Conservation (phyloP, 2,888 invertebrate species). For the Eristalinus aeneus region DNA sequence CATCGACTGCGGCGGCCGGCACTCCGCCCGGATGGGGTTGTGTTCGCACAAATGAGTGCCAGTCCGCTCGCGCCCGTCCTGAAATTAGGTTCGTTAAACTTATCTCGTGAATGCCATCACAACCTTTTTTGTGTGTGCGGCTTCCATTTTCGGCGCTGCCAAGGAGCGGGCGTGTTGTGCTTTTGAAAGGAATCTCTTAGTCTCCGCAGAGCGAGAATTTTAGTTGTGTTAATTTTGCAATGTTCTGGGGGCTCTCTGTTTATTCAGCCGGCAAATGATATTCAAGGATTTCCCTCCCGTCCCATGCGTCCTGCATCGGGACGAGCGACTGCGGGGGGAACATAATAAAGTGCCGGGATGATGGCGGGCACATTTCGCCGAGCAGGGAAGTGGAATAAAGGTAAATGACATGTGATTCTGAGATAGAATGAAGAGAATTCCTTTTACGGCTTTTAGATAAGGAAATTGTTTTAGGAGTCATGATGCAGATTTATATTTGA, state of each 20-base stretch:
- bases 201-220: constrained; percentile 23
- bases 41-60: constrained; percentile 45
- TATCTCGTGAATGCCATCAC: constrained; percentile 50
- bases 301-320: no score
- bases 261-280: constrained; percentile 62
- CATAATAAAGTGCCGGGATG: constrained; percentile 11
- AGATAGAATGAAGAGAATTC: constrained; percentile 22
- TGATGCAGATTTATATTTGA: neutral
- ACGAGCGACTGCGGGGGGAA: constrained; percentile 5
- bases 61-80: neutral
- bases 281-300: constrained; percentile 24
- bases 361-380: constrained; percentile 14
- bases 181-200: constrained; percentile 39
- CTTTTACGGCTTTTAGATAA: constrained; percentile 46
- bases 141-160: neutral
- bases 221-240: constrained; percentile 66
- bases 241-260: constrained; percentile 44
- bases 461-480: constrained; percentile 34
- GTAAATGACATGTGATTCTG: constrained; percentile 62
- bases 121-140: neutral
- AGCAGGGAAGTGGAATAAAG: constrained; percentile 61
- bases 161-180: neutral
- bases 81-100: constrained; percentile 69
- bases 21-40: neutral
- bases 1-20: constrained; percentile 4